Evolutionary conservation across 2,113 vertebrate genomes (phyloP).

Genomic region (Cottus gobio): DNA sequence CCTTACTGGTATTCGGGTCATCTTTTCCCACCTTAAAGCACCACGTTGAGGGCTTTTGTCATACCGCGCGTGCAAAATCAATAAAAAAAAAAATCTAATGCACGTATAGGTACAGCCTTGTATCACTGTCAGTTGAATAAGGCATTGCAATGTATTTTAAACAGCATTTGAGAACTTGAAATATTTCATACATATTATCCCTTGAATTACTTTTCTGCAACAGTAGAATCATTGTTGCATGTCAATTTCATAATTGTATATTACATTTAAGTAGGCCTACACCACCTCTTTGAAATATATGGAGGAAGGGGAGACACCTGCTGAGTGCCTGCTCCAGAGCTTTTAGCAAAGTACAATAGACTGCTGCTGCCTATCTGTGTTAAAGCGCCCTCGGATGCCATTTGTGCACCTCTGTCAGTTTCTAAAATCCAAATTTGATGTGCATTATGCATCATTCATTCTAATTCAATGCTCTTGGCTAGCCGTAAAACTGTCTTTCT

Average conservation of each 20-base stretch:
- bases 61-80: too few species aligned
- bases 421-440: slow-evolving; percentile 13
- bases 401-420: slow-evolving; percentile 20
- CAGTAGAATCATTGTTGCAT: background rate
- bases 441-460: slow-evolving; percentile 7
- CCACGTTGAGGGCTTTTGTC: background rate
- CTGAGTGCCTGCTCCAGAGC: slow-evolving; percentile 18
- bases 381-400: slow-evolving; percentile 16
- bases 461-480: slow-evolving; percentile 22
- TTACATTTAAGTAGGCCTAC: background rate
- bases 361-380: background rate
- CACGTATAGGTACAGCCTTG: background rate
- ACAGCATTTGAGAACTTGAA: background rate
- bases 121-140: background rate
- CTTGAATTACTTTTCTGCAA: background rate
- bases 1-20: slow-evolving; percentile 21
- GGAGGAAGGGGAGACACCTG: slow-evolving; percentile 11
- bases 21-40: slow-evolving; percentile 11
- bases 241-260: background rate
- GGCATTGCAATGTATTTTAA: background rate
- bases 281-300: background rate
- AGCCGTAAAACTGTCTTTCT: slow-evolving; percentile 16
- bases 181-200: background rate
- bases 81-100: background rate
- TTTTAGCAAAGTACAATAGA: background rate